Evolutionary conservation across 2,113 vertebrate species (phyloP).

Genomic region (Chiloscyllium plagiosum): DNA sequence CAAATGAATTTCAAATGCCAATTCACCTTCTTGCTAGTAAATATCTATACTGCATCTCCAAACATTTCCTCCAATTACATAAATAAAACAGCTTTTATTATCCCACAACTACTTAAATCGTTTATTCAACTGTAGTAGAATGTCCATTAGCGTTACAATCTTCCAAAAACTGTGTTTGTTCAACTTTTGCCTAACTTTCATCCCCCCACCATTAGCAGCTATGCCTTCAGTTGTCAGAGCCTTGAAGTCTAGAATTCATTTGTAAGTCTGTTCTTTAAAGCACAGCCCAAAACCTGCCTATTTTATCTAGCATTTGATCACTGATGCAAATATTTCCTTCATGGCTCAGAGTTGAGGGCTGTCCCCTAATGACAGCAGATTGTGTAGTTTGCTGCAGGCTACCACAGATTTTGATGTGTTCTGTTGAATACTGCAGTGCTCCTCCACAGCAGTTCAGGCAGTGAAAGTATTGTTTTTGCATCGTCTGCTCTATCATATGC

Average conservation of each 20-base stretch:
- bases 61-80: background rate
- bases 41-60: background rate
- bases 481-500: background rate
- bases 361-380: background rate
- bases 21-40: background rate
- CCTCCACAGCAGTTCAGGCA: too few relatives aligned
- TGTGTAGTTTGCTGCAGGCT: background rate
- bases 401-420: too few relatives aligned
- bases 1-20: background rate
- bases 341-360: background rate
- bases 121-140: background rate
- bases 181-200: background rate
- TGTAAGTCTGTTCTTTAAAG: background rate
- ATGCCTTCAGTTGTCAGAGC: background rate
- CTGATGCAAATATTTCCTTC: background rate
- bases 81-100: background rate
- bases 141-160: background rate
- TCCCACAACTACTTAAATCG: background rate
- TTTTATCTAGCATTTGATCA: background rate
- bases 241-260: background rate
- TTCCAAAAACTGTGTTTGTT: background rate
- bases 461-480: too few relatives aligned
- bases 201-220: background rate
- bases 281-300: background rate
- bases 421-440: too few relatives aligned